Conservation (phyloP, 2,797 vertebrate species). For the Gambelia wislizenii region DNA sequence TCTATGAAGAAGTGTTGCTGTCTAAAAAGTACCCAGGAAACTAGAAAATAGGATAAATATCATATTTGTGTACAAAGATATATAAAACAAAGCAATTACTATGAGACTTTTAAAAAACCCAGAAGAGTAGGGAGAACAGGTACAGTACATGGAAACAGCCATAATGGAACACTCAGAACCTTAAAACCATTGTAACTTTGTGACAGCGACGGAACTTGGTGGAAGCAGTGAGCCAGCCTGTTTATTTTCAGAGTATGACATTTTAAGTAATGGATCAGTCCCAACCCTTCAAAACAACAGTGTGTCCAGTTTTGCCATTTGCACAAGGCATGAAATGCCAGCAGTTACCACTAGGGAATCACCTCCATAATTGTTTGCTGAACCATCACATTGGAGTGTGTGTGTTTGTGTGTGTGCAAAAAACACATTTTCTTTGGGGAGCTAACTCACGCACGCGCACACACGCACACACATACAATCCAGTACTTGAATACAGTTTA, state of each 20-base stretch:
- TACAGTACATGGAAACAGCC: background rate
- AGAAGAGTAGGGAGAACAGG: background rate
- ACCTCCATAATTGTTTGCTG: background rate
- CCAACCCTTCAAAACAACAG: background rate
- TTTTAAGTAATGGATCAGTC: background rate
- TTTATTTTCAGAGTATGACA: background rate
- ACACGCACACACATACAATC: background rate
- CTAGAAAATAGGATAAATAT: background rate
- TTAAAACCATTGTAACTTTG: background rate
- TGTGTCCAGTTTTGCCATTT: too few relatives aligned
- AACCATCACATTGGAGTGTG: background rate
- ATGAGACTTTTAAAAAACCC: background rate
- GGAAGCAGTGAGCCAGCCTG: background rate
- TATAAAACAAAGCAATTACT: background rate
- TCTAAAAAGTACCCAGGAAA: background rate
- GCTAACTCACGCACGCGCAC: background rate
- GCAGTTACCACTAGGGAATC: slow-evolving; percentile 1
- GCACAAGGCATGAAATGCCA: slow-evolving; percentile 20
- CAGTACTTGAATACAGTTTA: background rate
- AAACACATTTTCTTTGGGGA: background rate
- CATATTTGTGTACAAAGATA: background rate
- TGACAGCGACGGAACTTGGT: background rate
- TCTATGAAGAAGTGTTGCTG: background rate
- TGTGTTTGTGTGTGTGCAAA: background rate
- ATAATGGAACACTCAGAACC: background rate